Conservation (phyloP, 2,888 invertebrate genomes). For the Oeneis ivallda region DNA sequence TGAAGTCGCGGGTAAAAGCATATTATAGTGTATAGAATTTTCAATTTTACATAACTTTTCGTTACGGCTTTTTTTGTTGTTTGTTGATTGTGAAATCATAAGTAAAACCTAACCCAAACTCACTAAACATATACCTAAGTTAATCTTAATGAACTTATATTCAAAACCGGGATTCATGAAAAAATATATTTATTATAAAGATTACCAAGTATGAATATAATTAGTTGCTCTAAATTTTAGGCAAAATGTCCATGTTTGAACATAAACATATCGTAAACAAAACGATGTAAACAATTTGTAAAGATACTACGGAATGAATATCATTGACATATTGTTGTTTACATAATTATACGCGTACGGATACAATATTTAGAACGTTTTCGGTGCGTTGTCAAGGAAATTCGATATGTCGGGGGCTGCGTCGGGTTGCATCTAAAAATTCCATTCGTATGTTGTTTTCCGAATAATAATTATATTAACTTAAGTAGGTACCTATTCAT, state of each 20-base stretch:
- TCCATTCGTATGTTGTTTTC: neutral
- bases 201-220: neutral
- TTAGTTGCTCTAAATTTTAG: neutral
- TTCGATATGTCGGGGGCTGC: slow-evolving; percentile 29
- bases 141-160: no score
- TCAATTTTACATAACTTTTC: no score
- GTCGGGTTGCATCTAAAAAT: neutral
- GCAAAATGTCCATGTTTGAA: slow-evolving; percentile 37
- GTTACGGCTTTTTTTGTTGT: no score
- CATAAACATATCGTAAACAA: slow-evolving; percentile 33
- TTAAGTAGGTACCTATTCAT: no score
- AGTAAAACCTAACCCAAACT: no score
- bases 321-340: slow-evolving; percentile 54
- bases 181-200: no score
- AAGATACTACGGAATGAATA: slow-evolving; percentile 45
- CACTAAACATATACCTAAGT: no score
- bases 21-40: no score
- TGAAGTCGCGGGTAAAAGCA: no score
- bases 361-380: slow-evolving; percentile 54
- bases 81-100: no score
- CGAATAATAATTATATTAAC: neutral
- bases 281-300: slow-evolving; percentile 52
- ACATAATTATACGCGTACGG: slow-evolving; percentile 37
- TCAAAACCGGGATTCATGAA: no score
- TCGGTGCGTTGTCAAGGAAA: slow-evolving; percentile 38